Evolutionary conservation across 2,888 invertebrate species (phyloP).

Genomic region (Caenorhabditis sp.): DNA sequence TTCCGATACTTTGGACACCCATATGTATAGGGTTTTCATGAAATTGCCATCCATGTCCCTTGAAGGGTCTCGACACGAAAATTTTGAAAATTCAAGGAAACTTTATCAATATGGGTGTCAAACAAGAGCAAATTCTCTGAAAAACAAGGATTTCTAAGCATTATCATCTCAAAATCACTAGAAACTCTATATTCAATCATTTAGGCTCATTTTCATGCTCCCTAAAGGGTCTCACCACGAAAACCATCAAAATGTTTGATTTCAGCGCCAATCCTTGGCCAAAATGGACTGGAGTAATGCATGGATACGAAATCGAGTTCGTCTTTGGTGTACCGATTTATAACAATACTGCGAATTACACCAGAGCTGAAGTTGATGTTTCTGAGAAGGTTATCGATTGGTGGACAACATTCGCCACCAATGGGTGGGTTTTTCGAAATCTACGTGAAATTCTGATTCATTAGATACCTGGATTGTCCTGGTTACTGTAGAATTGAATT

Average conservation of each 20-base stretch:
- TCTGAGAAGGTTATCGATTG: slow-evolving; percentile 66
- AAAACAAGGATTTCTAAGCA: no score
- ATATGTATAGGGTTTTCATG: no score
- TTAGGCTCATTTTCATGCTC: neutral
- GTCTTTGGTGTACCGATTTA: slow-evolving; percentile 89
- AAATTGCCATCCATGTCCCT: no score
- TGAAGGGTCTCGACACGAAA: neutral
- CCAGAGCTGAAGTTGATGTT: slow-evolving; percentile 50
- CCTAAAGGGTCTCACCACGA: neutral
- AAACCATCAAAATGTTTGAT: neutral
- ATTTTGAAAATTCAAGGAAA: no score
- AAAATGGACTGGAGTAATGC: slow-evolving; percentile 81
- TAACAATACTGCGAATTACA: slow-evolving; percentile 66
- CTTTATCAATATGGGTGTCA: neutral
- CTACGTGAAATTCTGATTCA: neutral
- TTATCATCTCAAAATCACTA: no score
- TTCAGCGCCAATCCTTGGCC: slow-evolving; percentile 70
- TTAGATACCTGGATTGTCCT: no score
- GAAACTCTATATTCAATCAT: no score
- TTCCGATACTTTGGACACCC: no score
- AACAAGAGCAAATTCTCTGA: neutral
- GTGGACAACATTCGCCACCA: slow-evolving; percentile 63
- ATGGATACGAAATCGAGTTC: slow-evolving; percentile 97
- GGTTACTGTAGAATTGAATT: neutral
- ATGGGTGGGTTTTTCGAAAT: slow-evolving; percentile 48